Percentiles rank a stretch among this genome's conserved stretches.
phyloP scores from a whole-genome alignment of 2,113 vertebrate species.

The Muntiacus muntjak region DNA sequence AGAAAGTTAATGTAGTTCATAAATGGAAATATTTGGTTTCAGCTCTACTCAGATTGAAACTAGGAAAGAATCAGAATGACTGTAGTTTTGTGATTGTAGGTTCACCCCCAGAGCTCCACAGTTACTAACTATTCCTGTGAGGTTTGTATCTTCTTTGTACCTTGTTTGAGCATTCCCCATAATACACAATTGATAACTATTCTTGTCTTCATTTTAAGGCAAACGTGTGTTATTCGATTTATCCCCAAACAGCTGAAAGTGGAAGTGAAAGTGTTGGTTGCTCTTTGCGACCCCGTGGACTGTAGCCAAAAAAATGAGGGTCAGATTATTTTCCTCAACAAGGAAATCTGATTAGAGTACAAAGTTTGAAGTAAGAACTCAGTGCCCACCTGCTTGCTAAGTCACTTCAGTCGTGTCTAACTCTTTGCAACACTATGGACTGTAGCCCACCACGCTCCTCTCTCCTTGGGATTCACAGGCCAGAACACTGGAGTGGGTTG shows the following conservation, averaged over 20 bases:
- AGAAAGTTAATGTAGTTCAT: background rate
- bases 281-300: background rate
- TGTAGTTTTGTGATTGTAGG: background rate
- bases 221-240: background rate
- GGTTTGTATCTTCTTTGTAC: background rate
- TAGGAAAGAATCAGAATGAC: background rate
- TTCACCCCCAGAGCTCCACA: background rate
- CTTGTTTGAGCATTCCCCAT: background rate
- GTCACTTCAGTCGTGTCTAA: background rate
- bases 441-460: background rate
- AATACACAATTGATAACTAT: background rate
- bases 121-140: background rate
- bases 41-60: background rate
- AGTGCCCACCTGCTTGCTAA: background rate
- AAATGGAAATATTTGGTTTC: slow-evolving; percentile 30
- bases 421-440: background rate
- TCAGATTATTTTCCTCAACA: background rate
- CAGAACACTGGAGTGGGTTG: background rate
- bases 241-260: background rate
- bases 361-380: background rate
- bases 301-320: background rate
- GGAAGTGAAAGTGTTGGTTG: background rate
- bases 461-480: background rate
- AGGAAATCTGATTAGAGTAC: background rate
- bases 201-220: background rate